Evolutionary conservation across 2,888 invertebrate species (phyloP).

Genomic region (Smittia sp.): DNA sequence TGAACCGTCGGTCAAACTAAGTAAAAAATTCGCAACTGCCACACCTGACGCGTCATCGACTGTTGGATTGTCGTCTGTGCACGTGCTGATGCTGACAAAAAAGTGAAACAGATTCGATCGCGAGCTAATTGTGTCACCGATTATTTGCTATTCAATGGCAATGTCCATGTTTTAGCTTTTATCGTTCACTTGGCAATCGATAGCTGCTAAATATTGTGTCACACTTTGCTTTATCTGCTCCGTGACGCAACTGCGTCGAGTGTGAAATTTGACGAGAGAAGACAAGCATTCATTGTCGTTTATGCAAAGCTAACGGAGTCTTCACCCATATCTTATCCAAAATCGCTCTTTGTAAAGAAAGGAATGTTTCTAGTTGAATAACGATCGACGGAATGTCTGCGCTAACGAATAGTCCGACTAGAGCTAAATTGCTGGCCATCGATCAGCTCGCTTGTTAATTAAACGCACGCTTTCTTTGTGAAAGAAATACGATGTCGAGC

Average conservation of each 20-base stretch:
- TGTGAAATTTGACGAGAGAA: not conserved
- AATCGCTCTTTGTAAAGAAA: not conserved
- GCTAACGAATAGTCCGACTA: not conserved
- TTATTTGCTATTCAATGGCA: constrained; percentile 9
- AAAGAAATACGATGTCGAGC: not conserved
- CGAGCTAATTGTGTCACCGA: not conserved
- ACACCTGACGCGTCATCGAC: too few relatives aligned
- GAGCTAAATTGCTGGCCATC: constrained; percentile 1
- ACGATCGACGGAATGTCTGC: not conserved
- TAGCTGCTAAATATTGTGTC: not conserved
- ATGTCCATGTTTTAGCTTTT: not conserved
- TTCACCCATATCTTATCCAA: constrained; percentile 28
- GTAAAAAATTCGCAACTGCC: too few relatives aligned
- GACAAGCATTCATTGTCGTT: not conserved
- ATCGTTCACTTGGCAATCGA: not conserved
- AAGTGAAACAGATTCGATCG: not conserved
- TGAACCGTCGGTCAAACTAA: not conserved
- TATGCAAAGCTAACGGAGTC: constrained; percentile 37
- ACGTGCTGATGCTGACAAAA: constrained; percentile 3
- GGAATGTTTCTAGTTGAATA: not conserved
- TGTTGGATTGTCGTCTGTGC: not conserved
- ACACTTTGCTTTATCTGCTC: not conserved
- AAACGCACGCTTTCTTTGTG: not conserved
- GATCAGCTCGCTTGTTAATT: not conserved
- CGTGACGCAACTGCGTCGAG: not conserved